phyloP scores from a whole-genome alignment of 1,140 invertebrate genomes.

The Bombyx mandarina region DNA sequence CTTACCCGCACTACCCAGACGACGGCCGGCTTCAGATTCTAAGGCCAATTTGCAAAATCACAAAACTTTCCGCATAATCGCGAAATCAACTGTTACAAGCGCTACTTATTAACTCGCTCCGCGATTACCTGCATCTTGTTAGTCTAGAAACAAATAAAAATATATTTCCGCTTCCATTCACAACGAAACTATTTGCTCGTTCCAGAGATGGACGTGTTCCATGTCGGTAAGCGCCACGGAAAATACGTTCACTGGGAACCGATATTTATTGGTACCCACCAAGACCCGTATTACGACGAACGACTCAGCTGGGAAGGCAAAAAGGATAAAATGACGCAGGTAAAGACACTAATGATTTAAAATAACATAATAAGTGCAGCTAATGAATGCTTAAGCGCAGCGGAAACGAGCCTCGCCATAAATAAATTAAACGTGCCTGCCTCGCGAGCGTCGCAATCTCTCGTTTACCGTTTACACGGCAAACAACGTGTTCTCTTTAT shows the following conservation, averaged over 20 bases:
- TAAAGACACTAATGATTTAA: conserved; percentile 35
- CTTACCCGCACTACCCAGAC: conserved; percentile 32
- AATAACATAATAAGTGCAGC: background rate
- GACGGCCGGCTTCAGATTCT: conserved; percentile 28
- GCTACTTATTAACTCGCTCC: background rate
- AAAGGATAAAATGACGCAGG: conserved; percentile 96
- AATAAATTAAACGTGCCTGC: too few relatives aligned
- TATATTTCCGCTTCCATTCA: background rate
- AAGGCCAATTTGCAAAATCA: conserved; percentile 54
- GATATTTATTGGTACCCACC: conserved; percentile 88
- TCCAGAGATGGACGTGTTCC: conserved; percentile 82
- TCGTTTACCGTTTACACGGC: too few relatives aligned
- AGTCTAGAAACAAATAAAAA: background rate
- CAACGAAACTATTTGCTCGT: conserved; percentile 9
- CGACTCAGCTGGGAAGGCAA: conserved; percentile 91
- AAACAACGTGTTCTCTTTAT: background rate
- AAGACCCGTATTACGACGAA: conserved; percentile 91
- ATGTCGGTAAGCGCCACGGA: conserved; percentile 85
- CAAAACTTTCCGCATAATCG: conserved; percentile 13
- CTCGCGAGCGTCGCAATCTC: too few relatives aligned
- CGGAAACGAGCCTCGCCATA: too few relatives aligned
- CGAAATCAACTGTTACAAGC: background rate
- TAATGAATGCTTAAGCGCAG: too few relatives aligned
- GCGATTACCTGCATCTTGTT: background rate
- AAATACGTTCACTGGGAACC: conserved; percentile 91